phyloP scores from a whole-genome alignment of 2,797 vertebrate species.

The Liasis olivaceus region DNA sequence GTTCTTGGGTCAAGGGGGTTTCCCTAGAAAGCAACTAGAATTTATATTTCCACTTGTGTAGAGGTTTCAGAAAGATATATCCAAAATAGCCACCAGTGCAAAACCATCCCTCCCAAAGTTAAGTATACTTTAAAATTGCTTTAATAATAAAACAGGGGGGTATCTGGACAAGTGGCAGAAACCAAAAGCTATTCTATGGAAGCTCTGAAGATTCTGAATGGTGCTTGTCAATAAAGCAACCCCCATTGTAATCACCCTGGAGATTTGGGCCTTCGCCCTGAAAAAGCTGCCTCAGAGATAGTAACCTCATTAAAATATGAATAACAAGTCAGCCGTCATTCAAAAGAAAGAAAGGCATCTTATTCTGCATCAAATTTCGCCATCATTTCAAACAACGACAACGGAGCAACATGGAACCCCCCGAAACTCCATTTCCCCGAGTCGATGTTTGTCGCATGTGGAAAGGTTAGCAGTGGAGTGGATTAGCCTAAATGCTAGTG shows the following conservation, averaged over 20 bases:
- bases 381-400: conserved; percentile 26
- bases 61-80: conserved; percentile 36
- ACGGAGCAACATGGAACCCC: neutral
- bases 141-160: conserved; percentile 60
- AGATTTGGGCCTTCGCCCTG: conserved; percentile 75
- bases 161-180: conserved; percentile 71
- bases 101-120: conserved; percentile 33
- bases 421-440: neutral
- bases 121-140: conserved; percentile 63
- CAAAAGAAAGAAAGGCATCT: conserved; percentile 74
- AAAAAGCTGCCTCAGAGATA: conserved; percentile 88
- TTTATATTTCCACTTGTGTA: conserved; percentile 20
- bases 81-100: neutral
- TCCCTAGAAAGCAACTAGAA: conserved; percentile 23
- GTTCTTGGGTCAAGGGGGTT: neutral
- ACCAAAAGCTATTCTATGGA: conserved; percentile 87
- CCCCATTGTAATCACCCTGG: conserved; percentile 82
- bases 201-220: conserved; percentile 84
- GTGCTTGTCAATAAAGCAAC: conserved; percentile 89
- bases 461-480: rapidly evolving
- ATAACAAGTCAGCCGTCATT: conserved; percentile 85
- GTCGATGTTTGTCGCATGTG: neutral
- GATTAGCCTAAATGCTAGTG: neutral
- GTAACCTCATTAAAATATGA: conserved; percentile 92
- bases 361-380: conserved; percentile 67